Evolutionary conservation across 2,797 vertebrate genomes (phyloP).

Genomic region (Staurois parvus): DNA sequence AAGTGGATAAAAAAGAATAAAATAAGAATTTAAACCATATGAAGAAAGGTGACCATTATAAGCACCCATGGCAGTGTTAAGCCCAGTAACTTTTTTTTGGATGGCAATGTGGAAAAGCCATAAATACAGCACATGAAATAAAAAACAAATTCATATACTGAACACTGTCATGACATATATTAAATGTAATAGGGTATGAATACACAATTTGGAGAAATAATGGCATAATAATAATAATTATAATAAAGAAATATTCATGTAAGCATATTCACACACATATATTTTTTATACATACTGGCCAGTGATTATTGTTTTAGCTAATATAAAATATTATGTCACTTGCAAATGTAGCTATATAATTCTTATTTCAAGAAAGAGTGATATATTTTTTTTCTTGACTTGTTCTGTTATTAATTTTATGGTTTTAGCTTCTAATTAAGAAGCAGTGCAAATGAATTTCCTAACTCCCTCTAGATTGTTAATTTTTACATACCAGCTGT

Average conservation of each 20-base stretch:
- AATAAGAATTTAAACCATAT: no score
- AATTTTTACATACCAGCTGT: conserved; percentile 59
- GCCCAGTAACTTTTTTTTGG: background rate
- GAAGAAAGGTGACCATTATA: no score
- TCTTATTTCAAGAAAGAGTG: background rate
- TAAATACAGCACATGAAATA: background rate
- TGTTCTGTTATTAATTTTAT: conserved; percentile 48
- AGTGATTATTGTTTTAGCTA: background rate
- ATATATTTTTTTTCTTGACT: conserved; percentile 24
- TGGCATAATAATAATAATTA: no score
- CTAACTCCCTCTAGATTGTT: conserved; percentile 54
- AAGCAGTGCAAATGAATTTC: conserved; percentile 59
- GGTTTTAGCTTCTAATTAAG: conserved; percentile 53
- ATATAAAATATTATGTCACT: background rate
- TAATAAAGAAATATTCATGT: no score
- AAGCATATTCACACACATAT: no score
- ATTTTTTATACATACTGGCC: no score
- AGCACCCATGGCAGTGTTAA: no score
- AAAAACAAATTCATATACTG: no score
- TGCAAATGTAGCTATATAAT: background rate
- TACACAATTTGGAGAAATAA: no score
- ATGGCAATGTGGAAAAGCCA: background rate
- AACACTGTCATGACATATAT: background rate
- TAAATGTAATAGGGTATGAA: no score
- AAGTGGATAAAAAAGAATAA: no score